Evolutionary conservation across 1,140 invertebrate species (phyloP).

Genomic region (Doryteuthis pealeii): DNA sequence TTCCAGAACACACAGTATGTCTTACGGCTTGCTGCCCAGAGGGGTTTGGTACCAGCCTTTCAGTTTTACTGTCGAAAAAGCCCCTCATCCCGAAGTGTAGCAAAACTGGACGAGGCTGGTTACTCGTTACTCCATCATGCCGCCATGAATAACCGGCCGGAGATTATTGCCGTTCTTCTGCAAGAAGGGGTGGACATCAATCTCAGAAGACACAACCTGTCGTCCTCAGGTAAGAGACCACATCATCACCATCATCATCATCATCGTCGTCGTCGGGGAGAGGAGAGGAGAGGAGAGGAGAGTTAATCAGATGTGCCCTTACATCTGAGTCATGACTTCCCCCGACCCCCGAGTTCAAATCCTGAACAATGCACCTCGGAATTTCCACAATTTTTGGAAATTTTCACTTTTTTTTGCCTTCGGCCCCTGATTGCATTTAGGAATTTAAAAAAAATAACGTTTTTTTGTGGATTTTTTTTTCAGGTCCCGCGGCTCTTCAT

Average conservation of each 20-base stretch:
- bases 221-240: conserved; percentile 46
- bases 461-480: no score
- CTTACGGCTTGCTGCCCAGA: conserved; percentile 47
- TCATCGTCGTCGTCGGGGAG: no score
- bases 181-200: conserved; percentile 56
- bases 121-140: conserved; percentile 56
- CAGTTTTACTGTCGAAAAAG: conserved; percentile 49
- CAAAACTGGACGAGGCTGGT: conserved; percentile 58
- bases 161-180: conserved; percentile 54
- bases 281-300: no score
- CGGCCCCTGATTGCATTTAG: no score
- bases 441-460: no score
- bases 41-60: conserved; percentile 56
- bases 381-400: no score
- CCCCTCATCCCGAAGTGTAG: conserved; percentile 41
- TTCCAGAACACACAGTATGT: conserved; percentile 40
- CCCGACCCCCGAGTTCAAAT: no score
- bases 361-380: no score
- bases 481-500: conserved; percentile 59
- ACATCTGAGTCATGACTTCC: no score
- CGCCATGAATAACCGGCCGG: conserved; percentile 56
- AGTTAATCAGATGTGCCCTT: no score
- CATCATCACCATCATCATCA: no score
- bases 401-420: no score
- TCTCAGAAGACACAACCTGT: conserved; percentile 48